These are phyloP conservation scores for Lasiurus borealis DNA, from an alignment of 2,113 vertebrate genomes.

Conservation along the genomic window DNA sequence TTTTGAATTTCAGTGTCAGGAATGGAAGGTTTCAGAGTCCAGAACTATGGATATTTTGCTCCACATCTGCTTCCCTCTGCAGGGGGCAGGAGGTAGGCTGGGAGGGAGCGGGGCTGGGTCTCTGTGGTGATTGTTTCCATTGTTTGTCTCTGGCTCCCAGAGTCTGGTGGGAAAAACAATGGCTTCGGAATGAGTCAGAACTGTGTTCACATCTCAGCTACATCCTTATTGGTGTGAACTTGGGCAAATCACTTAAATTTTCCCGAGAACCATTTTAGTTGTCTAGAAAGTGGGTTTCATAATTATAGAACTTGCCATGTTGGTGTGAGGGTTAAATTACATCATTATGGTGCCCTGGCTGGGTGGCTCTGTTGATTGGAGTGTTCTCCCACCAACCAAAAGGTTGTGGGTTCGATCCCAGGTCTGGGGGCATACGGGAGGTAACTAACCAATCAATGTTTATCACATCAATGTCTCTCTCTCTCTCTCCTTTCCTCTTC, in stretches of 20 bases:
- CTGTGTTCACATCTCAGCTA: not conserved
- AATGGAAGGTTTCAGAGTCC: constrained; percentile 56
- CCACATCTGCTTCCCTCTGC: constrained; percentile 69
- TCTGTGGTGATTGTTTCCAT: constrained; percentile 21
- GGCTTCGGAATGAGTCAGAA: not conserved
- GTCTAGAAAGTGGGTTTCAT: constrained; percentile 26
- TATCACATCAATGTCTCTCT: not conserved
- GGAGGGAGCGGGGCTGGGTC: not conserved
- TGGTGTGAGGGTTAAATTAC: not conserved
- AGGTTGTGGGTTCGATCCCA: not conserved
- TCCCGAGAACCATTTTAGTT: not conserved
- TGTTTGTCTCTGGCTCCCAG: not conserved
- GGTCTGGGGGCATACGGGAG: not conserved
- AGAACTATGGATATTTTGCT: constrained; percentile 36
- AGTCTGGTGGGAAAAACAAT: not conserved
- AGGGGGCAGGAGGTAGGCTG: not conserved
- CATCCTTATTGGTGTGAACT: not conserved
- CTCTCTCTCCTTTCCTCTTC: not conserved
- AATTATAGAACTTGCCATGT: not conserved
- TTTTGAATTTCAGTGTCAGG: constrained; percentile 50
- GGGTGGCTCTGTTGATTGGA: not conserved
- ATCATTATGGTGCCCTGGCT: not conserved
- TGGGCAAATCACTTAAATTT: not conserved
- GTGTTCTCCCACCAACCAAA: not conserved
- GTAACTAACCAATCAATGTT: not conserved